Evolutionary conservation across 92 coral and sea anemone genomes (phyloP).

Genomic region (Actinostola sp.): DNA sequence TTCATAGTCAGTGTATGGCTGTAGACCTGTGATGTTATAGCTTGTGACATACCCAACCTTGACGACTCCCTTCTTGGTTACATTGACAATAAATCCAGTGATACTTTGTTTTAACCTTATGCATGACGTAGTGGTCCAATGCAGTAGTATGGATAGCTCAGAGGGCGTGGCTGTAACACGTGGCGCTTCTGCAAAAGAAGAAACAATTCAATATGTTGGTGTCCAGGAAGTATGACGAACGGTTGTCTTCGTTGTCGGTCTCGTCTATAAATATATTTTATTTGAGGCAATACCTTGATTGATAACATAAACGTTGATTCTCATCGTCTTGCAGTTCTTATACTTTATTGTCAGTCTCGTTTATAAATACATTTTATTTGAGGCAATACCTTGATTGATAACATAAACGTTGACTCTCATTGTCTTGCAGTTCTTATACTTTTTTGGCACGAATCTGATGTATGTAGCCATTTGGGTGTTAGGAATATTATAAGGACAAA

Average conservation of each 20-base stretch:
- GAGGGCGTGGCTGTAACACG: constrained; percentile 9
- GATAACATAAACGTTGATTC: too few relatives aligned
- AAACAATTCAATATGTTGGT: not conserved
- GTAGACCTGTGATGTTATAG: constrained; percentile 19
- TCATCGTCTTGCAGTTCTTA: too few relatives aligned
- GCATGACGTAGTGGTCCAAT: not conserved
- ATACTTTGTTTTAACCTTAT: not conserved
- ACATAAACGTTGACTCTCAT: constrained; percentile 16
- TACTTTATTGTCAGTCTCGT: too few relatives aligned
- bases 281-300: too few relatives aligned
- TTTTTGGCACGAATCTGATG: constrained; percentile 21
- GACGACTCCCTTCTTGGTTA: not conserved
- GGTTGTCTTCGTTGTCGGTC: too few relatives aligned
- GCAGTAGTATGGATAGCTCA: not conserved
- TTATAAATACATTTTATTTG: too few relatives aligned
- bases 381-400: constrained; percentile 3
- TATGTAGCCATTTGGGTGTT: constrained; percentile 11
- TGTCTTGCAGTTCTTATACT: not conserved
- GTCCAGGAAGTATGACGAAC: not conserved
- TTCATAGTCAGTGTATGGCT: constrained; percentile 16
- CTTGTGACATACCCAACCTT: not conserved
- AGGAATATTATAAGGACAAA: not conserved
- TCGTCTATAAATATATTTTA: too few relatives aligned
- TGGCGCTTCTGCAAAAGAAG: constrained; percentile 3
- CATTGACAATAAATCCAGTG: not conserved